A percentile compares a stretch with the other conserved stretches of the same genome.
These are phyloP conservation scores for Papilio protenor DNA, from an alignment of 2,888 invertebrate genomes.

Conservation along the genomic window DNA sequence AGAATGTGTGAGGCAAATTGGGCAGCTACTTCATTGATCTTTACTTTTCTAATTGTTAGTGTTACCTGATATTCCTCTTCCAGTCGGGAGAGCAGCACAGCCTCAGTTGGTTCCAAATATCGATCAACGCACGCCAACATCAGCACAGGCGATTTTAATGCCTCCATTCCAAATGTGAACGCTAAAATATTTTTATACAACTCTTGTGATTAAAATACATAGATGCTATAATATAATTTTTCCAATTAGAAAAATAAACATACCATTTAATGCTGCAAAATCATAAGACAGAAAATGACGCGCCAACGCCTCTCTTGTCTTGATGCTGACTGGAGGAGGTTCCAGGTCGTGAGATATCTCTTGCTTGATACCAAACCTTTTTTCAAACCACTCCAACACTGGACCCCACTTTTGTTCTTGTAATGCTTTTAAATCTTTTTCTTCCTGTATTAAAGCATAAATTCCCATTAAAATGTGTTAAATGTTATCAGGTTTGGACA, in stretches of 20 bases:
- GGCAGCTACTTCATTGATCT: neutral
- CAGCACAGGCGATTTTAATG: slow-evolving; percentile 95
- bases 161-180: slow-evolving; percentile 93
- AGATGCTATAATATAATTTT: neutral
- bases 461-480: neutral
- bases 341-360: slow-evolving; percentile 88
- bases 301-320: slow-evolving; percentile 88
- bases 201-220: neutral
- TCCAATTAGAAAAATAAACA: slow-evolving; percentile 41
- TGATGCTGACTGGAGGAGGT: slow-evolving; percentile 86
- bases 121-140: slow-evolving; percentile 93
- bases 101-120: slow-evolving; percentile 90
- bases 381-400: slow-evolving; percentile 94
- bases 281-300: slow-evolving; percentile 93
- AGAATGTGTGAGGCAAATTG: neutral
- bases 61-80: slow-evolving; percentile 96
- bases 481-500: too few species aligned
- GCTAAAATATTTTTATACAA: slow-evolving; percentile 78
- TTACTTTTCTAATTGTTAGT: slow-evolving; percentile 22
- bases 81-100: slow-evolving; percentile 92
- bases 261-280: slow-evolving; percentile 93
- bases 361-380: slow-evolving; percentile 89
- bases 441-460: slow-evolving; percentile 84
- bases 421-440: slow-evolving; percentile 88
- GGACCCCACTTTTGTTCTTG: slow-evolving; percentile 96